phyloP scores from a whole-genome alignment of 2,888 invertebrate genomes.

The Pyrrhia umbra region DNA sequence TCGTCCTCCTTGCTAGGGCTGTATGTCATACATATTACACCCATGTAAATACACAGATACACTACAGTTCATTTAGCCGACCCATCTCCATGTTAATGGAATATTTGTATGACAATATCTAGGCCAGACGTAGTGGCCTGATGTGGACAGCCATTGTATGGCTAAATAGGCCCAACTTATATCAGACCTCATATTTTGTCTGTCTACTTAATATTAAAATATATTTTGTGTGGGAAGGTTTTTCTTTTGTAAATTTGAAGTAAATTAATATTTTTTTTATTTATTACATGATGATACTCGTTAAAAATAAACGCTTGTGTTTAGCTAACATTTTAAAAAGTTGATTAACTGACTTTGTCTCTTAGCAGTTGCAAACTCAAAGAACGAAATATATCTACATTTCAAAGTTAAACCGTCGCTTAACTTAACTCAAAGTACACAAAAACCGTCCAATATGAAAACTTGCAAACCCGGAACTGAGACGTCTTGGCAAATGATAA shows the following conservation, averaged over 20 bases:
- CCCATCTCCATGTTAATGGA: slow-evolving; percentile 34
- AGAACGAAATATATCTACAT: slow-evolving; percentile 11
- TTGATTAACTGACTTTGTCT: neutral
- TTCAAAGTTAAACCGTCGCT: slow-evolving; percentile 33
- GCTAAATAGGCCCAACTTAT: slow-evolving; percentile 32
- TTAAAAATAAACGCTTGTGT: too few species aligned
- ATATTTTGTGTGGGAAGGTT: neutral
- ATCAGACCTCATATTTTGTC: slow-evolving; percentile 25
- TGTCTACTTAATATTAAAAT: slow-evolving; percentile 8
- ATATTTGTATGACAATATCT: slow-evolving; percentile 43
- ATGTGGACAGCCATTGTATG: slow-evolving; percentile 39
- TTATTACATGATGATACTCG: neutral
- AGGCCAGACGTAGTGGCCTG: slow-evolving; percentile 38
- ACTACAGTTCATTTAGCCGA: slow-evolving; percentile 12
- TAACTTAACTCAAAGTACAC: slow-evolving; percentile 33
- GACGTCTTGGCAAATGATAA: slow-evolving; percentile 26
- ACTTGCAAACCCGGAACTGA: slow-evolving; percentile 47
- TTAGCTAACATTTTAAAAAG: neutral
- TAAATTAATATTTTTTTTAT: neutral
- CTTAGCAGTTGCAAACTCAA: neutral
- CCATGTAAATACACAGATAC: slow-evolving; percentile 18
- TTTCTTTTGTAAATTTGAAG: neutral
- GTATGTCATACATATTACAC: slow-evolving; percentile 7
- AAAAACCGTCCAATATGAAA: slow-evolving; percentile 46
- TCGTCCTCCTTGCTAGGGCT: slow-evolving; percentile 2